Conservation (phyloP, 2,797 vertebrate genomes). For the Galagoides demidoff region DNA sequence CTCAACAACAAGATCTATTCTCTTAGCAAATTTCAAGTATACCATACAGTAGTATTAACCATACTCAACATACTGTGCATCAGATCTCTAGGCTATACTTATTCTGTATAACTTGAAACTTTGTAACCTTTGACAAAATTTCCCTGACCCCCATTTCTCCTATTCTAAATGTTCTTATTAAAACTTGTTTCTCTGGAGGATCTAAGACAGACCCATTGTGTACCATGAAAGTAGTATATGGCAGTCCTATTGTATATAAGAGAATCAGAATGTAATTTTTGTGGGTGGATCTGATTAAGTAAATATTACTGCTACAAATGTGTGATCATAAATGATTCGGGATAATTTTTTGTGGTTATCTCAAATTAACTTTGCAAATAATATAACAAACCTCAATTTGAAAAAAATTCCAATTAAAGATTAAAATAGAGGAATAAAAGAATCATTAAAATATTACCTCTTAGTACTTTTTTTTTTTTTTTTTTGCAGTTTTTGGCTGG, state of each 20-base stretch:
- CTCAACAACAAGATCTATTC: not conserved
- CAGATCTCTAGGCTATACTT: not conserved
- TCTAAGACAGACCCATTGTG: not conserved
- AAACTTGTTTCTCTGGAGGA: slow-evolving; percentile 38
- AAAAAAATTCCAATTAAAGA: slow-evolving; percentile 14
- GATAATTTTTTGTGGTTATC: not conserved
- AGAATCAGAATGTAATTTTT: slow-evolving; percentile 38
- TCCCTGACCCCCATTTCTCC: not conserved
- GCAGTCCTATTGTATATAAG: slow-evolving; percentile 10
- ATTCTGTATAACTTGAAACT: not conserved
- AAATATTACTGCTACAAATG: slow-evolving; percentile 34
- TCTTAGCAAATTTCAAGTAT: not conserved
- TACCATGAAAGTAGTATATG: not conserved
- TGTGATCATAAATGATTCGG: not conserved
- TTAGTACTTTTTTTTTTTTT: slow-evolving; percentile 21
- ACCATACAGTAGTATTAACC: not conserved
- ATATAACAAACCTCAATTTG: slow-evolving; percentile 25
- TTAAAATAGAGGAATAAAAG: slow-evolving; percentile 46
- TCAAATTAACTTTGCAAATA: slow-evolving; percentile 32
- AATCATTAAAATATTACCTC: not conserved
- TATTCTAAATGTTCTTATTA: slow-evolving; percentile 39
- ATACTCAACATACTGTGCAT: not conserved
- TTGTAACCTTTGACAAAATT: not conserved
- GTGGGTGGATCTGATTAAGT: not conserved
- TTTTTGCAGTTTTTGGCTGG: not conserved